Conservation (phyloP, 2,888 invertebrate genomes). For the Tenodera sinensis region DNA sequence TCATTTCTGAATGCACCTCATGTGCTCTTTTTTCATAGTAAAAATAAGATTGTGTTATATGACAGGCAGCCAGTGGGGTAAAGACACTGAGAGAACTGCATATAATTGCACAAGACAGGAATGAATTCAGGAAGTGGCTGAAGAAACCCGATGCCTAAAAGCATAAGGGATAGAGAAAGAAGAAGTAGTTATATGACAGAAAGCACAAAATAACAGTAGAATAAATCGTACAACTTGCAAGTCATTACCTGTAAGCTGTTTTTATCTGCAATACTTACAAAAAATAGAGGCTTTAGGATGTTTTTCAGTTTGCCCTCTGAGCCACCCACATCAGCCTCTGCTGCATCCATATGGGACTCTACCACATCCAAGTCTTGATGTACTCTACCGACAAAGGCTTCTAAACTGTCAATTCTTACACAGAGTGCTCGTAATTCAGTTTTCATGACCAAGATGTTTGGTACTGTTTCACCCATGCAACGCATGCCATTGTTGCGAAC, state of each 20-base stretch:
- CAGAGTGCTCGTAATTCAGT: slow-evolving; percentile 53
- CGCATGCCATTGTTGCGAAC: slow-evolving; percentile 47
- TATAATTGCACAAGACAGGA: too few species aligned
- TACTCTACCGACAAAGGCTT: slow-evolving; percentile 52
- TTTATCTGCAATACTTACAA: slow-evolving; percentile 24
- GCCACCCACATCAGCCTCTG: slow-evolving; percentile 57
- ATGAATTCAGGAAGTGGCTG: too few species aligned
- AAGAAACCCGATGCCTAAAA: too few species aligned
- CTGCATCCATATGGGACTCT: slow-evolving; percentile 57
- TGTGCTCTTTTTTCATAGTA: too few species aligned
- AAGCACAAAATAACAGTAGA: too few species aligned
- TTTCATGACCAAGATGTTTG: slow-evolving; percentile 52
- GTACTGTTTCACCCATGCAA: slow-evolving; percentile 48
- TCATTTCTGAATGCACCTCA: too few species aligned
- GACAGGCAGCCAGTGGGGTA: too few species aligned
- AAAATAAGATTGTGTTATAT: too few species aligned
- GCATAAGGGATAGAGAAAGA: too few species aligned
- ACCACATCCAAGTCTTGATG: slow-evolving; percentile 51
- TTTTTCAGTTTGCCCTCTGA: slow-evolving; percentile 57
- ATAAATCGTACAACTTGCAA: too few species aligned
- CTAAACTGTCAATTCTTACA: slow-evolving; percentile 54
- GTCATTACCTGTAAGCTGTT: background rate
- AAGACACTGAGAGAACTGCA: too few species aligned
- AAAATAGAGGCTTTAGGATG: slow-evolving; percentile 59
- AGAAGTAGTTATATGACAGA: too few species aligned